Evolutionary conservation across 1,140 invertebrate genomes (phyloP).

Genomic region (Zaprionus nigranus): DNA sequence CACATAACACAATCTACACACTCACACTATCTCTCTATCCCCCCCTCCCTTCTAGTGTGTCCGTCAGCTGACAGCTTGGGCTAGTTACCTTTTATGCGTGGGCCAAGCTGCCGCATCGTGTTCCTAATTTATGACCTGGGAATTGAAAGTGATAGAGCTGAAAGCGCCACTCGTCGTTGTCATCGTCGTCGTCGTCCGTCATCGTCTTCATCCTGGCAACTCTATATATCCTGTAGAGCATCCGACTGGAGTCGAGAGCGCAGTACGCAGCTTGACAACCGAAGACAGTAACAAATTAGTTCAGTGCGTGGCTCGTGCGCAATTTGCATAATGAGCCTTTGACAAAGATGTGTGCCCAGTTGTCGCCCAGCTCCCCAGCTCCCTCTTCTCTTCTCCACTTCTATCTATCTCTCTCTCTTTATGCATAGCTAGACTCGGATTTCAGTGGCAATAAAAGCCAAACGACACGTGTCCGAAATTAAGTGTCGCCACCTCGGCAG

Average conservation of each 20-base stretch:
- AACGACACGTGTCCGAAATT: constrained; percentile 53
- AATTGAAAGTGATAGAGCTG: constrained; percentile 83
- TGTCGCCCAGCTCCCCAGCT: neutral
- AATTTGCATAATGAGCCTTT: constrained; percentile 82
- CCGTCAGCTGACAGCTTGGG: constrained; percentile 42
- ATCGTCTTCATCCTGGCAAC: constrained; percentile 32
- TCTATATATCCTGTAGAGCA: constrained; percentile 37
- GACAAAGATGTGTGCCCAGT: constrained; percentile 67
- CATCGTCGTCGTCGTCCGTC: neutral
- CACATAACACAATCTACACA: constrained; percentile 46
- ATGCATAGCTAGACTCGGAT: constrained; percentile 46
- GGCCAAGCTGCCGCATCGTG: constrained; percentile 52
- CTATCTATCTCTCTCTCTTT: neutral
- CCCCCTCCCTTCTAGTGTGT: constrained; percentile 14
- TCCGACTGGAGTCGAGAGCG: constrained; percentile 21
- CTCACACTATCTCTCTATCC: constrained; percentile 36
- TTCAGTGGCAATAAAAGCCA: constrained; percentile 62
- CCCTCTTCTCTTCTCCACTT: neutral
- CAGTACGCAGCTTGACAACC: constrained; percentile 72
- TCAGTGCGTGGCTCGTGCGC: constrained; percentile 66
- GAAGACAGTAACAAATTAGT: constrained; percentile 82
- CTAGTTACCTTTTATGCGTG: constrained; percentile 62
- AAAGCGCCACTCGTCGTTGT: constrained; percentile 55
- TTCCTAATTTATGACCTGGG: constrained; percentile 79
- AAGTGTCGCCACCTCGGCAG: constrained; percentile 47